Base-by-base conservation (phyloP, 2,888 invertebrate species). In the Tromatobia lineatoria region DNA sequence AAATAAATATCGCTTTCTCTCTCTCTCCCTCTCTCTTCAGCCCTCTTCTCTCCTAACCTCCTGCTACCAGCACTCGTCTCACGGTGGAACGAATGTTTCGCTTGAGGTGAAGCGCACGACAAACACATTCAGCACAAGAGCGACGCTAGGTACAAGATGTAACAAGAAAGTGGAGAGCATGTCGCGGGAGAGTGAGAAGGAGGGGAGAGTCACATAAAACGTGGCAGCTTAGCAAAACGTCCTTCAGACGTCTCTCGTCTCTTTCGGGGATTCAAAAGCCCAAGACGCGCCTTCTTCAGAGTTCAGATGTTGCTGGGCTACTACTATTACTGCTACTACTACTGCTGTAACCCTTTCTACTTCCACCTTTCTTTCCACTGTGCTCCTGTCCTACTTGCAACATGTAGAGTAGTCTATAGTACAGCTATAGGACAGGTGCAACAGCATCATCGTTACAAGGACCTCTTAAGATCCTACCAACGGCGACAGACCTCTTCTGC, bases 71-170 rank as follows among this genome's bases (percentile, higher is more conserved):
- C 34, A 59, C 73, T 78, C 79, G 80, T 77, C 52, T 77, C 64
- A 79, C 75, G 74, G 75, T 64, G 61, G 80, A 80, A 86, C 83
- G 84, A 86, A 87, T 87, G 85, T 86, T 85, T 85, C 66, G 82
- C 85, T 78, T 67, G 81, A 79, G 83, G 77, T 85, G 85, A 87
- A 89, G 88, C 85, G 76, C 87, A 88, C 88, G 89, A 91, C 87
- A 90, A 91, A 91, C 88, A 89, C 80, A 86, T 81, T 82, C 78
- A 23, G 61, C 50, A 34, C 25, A 82, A 70, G 75, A 64, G 73
- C 67, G 29, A 66, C 42, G 20, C 34, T 42, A 42, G 42, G 77
- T 54, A 77, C 59, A 47, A 23, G 61, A 70, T 47, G 50, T 47
- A 45, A 25, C 45, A 69, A 64, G 70, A 76, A 78, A 77, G 82